Evolutionary conservation across 2,797 vertebrate species (phyloP).

Genomic region (Lutra lutra): DNA sequence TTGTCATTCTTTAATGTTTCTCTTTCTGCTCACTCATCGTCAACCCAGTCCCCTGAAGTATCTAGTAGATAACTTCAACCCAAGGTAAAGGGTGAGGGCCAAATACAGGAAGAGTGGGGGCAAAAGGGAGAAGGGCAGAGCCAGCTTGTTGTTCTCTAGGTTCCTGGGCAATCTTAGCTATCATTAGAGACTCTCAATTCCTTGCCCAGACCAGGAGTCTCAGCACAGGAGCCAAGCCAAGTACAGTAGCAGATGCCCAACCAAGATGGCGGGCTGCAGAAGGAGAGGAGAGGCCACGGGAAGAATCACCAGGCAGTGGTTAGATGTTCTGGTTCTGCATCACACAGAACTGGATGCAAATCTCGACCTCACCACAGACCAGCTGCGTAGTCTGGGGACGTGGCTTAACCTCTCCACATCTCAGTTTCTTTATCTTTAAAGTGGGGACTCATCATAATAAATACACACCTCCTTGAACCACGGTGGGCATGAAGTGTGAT

Average conservation of each 20-base stretch:
- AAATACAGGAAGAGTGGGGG: neutral
- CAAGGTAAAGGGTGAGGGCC: neutral
- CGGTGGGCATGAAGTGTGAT: neutral
- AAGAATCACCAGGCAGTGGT: neutral
- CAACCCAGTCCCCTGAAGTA: neutral
- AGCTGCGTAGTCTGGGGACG: neutral
- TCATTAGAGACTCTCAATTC: neutral
- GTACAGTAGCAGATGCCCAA: neutral
- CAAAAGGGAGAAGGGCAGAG: neutral
- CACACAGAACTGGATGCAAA: neutral
- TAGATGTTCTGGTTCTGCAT: neutral
- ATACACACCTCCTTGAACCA: neutral
- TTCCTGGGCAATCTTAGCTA: neutral
- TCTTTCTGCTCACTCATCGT: neutral
- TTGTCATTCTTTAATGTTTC: neutral
- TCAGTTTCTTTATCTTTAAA: conserved; percentile 37
- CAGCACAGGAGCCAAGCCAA: neutral
- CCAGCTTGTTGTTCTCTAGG: neutral
- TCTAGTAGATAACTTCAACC: neutral
- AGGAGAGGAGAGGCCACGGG: accelerated
- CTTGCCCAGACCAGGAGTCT: neutral
- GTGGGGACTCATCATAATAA: neutral
- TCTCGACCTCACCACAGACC: neutral
- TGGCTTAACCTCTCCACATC: neutral
- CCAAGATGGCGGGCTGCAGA: neutral